These are phyloP conservation scores for Scaptomyza hsui DNA, from an alignment of 1,140 invertebrate genomes.

Conservation along the genomic window DNA sequence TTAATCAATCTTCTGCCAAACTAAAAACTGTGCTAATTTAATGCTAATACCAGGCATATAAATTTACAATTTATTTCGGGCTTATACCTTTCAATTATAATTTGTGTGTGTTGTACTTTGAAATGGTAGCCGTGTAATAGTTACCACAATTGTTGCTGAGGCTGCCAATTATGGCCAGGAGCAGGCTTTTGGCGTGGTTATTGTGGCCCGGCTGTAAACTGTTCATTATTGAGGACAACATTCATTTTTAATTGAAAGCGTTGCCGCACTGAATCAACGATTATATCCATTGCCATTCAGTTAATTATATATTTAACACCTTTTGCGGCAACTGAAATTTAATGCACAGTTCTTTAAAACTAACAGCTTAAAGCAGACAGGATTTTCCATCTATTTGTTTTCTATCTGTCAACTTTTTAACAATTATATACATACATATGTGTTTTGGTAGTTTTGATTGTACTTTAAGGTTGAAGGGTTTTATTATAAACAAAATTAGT, in stretches of 20 bases:
- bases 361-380: neutral
- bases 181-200: constrained; percentile 10
- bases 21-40: constrained; percentile 25
- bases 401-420: constrained; percentile 3
- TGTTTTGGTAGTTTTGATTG: constrained; percentile 69
- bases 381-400: neutral
- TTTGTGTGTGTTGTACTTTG: neutral
- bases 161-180: constrained; percentile 22
- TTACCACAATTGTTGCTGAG: constrained; percentile 19
- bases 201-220: constrained; percentile 14
- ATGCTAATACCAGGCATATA: constrained; percentile 33
- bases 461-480: constrained; percentile 62
- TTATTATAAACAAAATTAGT: constrained; percentile 26
- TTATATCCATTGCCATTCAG: constrained; percentile 7
- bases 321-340: neutral
- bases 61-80: constrained; percentile 24
- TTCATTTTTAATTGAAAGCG: constrained; percentile 21
- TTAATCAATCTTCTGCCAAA: neutral
- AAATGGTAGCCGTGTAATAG: neutral
- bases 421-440: constrained; percentile 47
- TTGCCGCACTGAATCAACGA: neutral
- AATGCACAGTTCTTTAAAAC: neutral
- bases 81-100: constrained; percentile 23
- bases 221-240: constrained; percentile 20
- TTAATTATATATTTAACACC: neutral